Conservation (phyloP, 2,113 vertebrate species). For the Salvelinus namaycush region DNA sequence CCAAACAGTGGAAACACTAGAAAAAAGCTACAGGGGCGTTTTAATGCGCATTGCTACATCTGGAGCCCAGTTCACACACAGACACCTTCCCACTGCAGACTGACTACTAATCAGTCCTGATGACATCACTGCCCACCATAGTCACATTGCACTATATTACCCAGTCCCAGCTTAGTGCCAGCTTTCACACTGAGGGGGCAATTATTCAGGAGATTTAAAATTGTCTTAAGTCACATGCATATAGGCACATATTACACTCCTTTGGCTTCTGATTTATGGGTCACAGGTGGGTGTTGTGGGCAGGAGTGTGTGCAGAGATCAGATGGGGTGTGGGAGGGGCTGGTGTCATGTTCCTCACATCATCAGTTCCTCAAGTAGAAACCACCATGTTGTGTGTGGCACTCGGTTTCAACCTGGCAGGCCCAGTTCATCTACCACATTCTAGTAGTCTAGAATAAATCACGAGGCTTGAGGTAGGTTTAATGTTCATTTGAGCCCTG, state of each 20-base stretch:
- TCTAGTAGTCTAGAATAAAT: too few relatives aligned
- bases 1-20: neutral
- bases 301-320: neutral
- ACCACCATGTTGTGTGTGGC: neutral
- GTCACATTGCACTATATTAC: neutral
- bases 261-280: too few relatives aligned
- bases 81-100: constrained; percentile 3
- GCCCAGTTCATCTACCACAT: neutral
- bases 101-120: neutral
- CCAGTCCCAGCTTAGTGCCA: neutral
- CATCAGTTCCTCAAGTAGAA: neutral
- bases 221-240: too few relatives aligned
- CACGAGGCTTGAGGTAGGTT: too few relatives aligned
- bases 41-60: neutral
- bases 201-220: neutral
- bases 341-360: constrained; percentile 7
- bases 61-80: neutral
- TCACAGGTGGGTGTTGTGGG: neutral
- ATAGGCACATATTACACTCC: too few relatives aligned
- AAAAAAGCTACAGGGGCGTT: neutral
- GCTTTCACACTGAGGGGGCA: neutral
- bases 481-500: neutral
- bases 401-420: neutral
- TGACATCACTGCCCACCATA: neutral
- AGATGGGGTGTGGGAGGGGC: neutral